These are phyloP conservation scores for Tethya wilhelma DNA, from an alignment of 37 sponge, comb jelly and placozoan genomes.

Conservation along the genomic window DNA sequence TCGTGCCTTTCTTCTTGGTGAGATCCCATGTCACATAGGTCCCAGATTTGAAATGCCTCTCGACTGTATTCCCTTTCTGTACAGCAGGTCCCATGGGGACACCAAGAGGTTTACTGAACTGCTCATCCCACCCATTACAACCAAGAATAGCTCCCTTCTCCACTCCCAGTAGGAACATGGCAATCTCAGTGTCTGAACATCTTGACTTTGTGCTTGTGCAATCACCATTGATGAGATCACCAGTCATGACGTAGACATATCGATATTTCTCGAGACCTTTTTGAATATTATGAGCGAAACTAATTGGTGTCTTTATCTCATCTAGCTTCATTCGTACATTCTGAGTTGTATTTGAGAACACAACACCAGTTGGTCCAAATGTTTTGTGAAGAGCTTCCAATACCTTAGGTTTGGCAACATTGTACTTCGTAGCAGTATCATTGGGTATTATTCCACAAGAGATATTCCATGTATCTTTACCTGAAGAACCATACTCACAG, in stretches of 20 bases:
- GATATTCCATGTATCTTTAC: neutral
- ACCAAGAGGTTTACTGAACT: too few relatives aligned
- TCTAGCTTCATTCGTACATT: neutral
- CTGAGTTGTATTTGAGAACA: conserved; percentile 5
- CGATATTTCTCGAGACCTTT: neutral
- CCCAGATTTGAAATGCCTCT: conserved; percentile 38
- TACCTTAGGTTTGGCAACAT: conserved; percentile 20
- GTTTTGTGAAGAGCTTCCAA: conserved; percentile 7
- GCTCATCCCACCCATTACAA: too few relatives aligned
- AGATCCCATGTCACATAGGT: conserved; percentile 44
- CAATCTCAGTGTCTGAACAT: conserved; percentile 4
- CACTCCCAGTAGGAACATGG: conserved; percentile 26
- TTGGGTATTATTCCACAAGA: neutral
- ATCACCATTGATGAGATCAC: neutral
- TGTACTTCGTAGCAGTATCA: conserved; percentile 11
- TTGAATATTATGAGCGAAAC: neutral
- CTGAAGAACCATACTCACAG: neutral
- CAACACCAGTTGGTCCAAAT: conserved; percentile 19
- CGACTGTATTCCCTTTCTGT: neutral
- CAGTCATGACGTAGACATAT: neutral
- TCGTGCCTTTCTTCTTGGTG: conserved; percentile 26
- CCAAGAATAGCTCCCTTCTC: too few relatives aligned
- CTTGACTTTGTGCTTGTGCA: neutral
- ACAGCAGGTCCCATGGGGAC: too few relatives aligned
- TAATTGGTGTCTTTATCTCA: neutral